Base-by-base conservation (phyloP, 2,113 vertebrate genomes). In the Neolamprologus devosi region DNA sequence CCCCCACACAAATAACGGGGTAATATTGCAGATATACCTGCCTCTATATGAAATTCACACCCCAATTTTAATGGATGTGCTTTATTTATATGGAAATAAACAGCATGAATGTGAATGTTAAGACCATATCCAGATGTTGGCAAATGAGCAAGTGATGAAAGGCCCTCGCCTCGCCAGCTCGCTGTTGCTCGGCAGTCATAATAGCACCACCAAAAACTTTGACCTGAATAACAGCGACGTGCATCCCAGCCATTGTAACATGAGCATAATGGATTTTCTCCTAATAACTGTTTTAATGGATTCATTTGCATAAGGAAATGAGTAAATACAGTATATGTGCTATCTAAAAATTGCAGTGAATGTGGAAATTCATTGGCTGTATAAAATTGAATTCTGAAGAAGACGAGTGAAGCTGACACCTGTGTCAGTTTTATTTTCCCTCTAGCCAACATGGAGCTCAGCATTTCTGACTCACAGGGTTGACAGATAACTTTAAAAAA, bases 61-160 rank as follows among this genome's bases (percentile, higher is more conserved):
- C 85, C 85, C 63, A 87, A 89, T 93, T 94, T 88, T 90, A 92
- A 93, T 89, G 75, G 81, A 57, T 85, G 87, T 79, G 85, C 86
- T 94, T 93, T 94, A 95, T 96, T 94, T 92, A 92, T 84, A 93
- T 93, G 94, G 85, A 94, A 94, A 95, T 94, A 94, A 91, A 93
- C 90, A 51, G 63, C 58, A 17, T 70, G 51, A 87, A 88, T 5
- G 73, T 13, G 84, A 84, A 82, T 82, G 85, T 87, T 91, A 73
- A 75, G 70, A 75, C 70, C 70, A 49, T 47, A 75, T 75, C 70
- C 70, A 75, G 83, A 91, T 88, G 90, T 91, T 91, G 85, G 85
- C 65, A 94, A 95, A 95, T 80, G 88, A 94, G 92, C 47, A 47
- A 17, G 55, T 81, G 94, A 94, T 95, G 93, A 93, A 94, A 94